phyloP scores from a whole-genome alignment of 2,888 invertebrate genomes.

The Chaetogeoica ovagalla region DNA sequence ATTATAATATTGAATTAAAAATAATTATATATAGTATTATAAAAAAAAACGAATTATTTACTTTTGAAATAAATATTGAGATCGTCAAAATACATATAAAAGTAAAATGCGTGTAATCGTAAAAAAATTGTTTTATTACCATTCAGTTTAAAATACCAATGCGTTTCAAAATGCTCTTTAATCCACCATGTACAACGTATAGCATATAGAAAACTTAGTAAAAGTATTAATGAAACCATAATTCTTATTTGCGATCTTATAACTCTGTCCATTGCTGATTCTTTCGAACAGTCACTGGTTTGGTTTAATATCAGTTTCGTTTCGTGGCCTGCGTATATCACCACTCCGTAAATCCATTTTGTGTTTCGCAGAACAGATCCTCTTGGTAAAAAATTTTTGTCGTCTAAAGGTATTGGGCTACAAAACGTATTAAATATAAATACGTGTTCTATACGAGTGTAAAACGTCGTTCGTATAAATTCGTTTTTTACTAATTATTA shows the following conservation, averaged over 20 bases:
- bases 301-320: conserved; percentile 52
- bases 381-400: conserved; percentile 43
- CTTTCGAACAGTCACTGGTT: conserved; percentile 26
- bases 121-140: conserved; percentile 63
- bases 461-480: neutral
- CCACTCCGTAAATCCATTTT: conserved; percentile 52
- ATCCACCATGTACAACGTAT: conserved; percentile 89
- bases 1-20: too few relatives aligned
- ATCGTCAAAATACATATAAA: too few relatives aligned
- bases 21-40: too few relatives aligned
- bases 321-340: conserved; percentile 52
- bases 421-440: neutral
- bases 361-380: conserved; percentile 51
- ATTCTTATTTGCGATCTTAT: conserved; percentile 13
- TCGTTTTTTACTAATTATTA: neutral
- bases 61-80: too few relatives aligned
- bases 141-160: conserved; percentile 85
- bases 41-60: too few relatives aligned
- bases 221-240: neutral
- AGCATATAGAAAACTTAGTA: conserved; percentile 63
- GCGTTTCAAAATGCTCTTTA: conserved; percentile 64
- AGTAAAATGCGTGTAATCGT: neutral
- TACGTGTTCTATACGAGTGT: neutral
- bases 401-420: conserved; percentile 25
- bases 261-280: conserved; percentile 38